Conservation (phyloP, 2,888 invertebrate species). For the Luperina testacea region DNA sequence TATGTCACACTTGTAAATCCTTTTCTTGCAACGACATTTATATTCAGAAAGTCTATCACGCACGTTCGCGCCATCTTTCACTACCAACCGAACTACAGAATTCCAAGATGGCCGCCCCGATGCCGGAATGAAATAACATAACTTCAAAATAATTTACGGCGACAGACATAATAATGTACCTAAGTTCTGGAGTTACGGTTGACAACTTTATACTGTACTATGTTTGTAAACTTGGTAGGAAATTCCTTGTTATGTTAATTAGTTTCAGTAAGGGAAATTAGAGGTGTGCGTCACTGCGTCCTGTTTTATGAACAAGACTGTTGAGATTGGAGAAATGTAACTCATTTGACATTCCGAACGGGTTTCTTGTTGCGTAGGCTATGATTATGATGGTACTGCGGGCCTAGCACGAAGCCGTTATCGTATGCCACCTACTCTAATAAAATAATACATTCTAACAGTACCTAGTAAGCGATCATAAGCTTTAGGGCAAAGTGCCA, state of each 20-base stretch:
- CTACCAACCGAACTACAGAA: constrained; percentile 22
- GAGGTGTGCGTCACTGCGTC: constrained; percentile 27
- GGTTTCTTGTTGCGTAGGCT: constrained; percentile 1
- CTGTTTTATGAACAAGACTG: constrained; percentile 45
- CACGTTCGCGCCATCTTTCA: constrained; percentile 35
- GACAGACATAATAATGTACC: constrained; percentile 62
- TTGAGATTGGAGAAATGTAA: constrained; percentile 14
- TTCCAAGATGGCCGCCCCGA: constrained; percentile 50
- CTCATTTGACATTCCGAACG: constrained; percentile 14
- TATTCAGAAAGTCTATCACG: constrained; percentile 17
- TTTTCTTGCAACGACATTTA: constrained; percentile 14
- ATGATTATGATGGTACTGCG: background rate
- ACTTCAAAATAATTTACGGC: constrained; percentile 63
- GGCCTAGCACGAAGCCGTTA: too few species aligned
- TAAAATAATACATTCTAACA: too few species aligned
- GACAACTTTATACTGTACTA: constrained; percentile 60
- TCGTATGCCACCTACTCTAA: too few species aligned
- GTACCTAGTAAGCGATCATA: too few species aligned
- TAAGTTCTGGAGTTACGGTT: constrained; percentile 57
- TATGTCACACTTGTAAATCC: background rate
- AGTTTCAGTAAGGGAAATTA: constrained; percentile 58
- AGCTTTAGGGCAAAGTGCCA: too few species aligned
- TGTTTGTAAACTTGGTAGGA: constrained; percentile 45
- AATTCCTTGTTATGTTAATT: constrained; percentile 66
- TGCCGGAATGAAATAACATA: constrained; percentile 58